Percentiles rank a stretch among this genome's conserved stretches.
Evolutionary conservation across 2,888 invertebrate species (phyloP).

Genomic region (Thecophora atra): DNA sequence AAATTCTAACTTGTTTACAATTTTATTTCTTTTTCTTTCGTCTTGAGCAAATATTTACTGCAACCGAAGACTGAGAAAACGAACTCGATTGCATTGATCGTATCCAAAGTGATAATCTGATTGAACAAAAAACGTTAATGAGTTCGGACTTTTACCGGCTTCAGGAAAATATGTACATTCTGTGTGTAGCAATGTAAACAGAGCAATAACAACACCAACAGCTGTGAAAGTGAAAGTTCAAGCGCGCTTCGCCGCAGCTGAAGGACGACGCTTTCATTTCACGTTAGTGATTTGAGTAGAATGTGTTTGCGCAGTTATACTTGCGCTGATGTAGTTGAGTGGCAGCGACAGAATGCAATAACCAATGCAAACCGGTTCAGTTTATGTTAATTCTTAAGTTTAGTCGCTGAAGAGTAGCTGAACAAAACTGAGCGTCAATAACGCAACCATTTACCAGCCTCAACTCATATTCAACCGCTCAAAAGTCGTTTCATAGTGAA

Average conservation of each 20-base stretch:
- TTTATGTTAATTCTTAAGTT: not conserved
- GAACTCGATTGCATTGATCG: slow-evolving; percentile 13
- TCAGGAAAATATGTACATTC: not conserved
- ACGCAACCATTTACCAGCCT: too few relatives aligned
- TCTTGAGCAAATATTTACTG: not conserved
- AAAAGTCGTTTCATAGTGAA: too few relatives aligned
- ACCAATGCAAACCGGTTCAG: slow-evolving; percentile 33
- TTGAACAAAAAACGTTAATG: not conserved
- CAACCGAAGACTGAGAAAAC: slow-evolving; percentile 16
- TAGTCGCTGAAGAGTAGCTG: too few relatives aligned
- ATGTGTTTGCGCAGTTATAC: not conserved
- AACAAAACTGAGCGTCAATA: too few relatives aligned
- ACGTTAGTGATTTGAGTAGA: not conserved
- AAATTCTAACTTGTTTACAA: too few relatives aligned
- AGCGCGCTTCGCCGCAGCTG: slow-evolving; percentile 13
- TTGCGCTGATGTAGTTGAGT: not conserved
- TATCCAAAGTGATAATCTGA: too few relatives aligned
- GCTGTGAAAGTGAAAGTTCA: slow-evolving; percentile 31
- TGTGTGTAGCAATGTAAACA: not conserved
- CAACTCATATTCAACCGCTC: too few relatives aligned
- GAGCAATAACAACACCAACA: slow-evolving; percentile 27
- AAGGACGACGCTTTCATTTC: slow-evolving; percentile 13
- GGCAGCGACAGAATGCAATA: slow-evolving; percentile 1
- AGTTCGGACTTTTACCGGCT: slow-evolving; percentile 8
- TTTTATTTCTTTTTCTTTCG: too few relatives aligned